A percentile compares a stretch with the other conserved stretches of the same genome.
Evolutionary conservation across 2,113 vertebrate genomes (phyloP).

Genomic region (Empidonax alnorum): DNA sequence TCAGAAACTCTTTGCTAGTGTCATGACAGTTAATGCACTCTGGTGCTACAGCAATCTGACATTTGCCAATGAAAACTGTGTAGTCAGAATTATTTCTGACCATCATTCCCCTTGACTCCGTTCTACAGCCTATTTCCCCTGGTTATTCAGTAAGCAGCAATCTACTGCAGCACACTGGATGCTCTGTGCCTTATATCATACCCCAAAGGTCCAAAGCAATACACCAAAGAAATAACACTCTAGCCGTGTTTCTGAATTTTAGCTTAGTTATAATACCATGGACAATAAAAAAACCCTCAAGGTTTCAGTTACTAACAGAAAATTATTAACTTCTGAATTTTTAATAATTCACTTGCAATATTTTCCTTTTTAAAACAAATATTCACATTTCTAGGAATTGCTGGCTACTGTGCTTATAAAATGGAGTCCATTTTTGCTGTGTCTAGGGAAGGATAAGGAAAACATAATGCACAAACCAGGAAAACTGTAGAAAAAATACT

Average conservation of each 20-base stretch:
- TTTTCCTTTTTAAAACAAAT: slow-evolving; percentile 57
- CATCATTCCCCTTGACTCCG: background rate
- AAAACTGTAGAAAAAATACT: slow-evolving; percentile 28
- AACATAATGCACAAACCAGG: slow-evolving; percentile 45
- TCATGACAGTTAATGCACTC: background rate
- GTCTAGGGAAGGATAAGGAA: slow-evolving; percentile 42
- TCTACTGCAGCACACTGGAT: background rate
- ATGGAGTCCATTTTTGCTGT: slow-evolving; percentile 10
- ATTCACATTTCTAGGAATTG: slow-evolving; percentile 39
- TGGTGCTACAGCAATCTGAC: background rate
- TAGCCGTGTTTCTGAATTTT: slow-evolving; percentile 7
- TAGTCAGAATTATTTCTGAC: slow-evolving; percentile 6
- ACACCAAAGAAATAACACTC: slow-evolving; percentile 15
- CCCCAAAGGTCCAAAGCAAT: slow-evolving; percentile 49
- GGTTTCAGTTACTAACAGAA: slow-evolving; percentile 26
- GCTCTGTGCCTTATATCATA: slow-evolving; percentile 32
- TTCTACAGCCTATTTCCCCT: slow-evolving; percentile 19
- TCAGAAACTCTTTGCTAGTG: background rate
- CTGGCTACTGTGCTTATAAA: slow-evolving; percentile 41
- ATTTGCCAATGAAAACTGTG: background rate
- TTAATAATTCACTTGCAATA: background rate
- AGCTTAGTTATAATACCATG: background rate
- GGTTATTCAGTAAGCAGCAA: slow-evolving; percentile 23
- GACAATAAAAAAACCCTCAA: background rate
- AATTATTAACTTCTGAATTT: slow-evolving; percentile 29